Percentiles rank a stretch among this genome's conserved stretches.
These are phyloP conservation scores for Ciconia nigra DNA, from an alignment of 2,797 vertebrate species.

Conservation along the genomic window DNA sequence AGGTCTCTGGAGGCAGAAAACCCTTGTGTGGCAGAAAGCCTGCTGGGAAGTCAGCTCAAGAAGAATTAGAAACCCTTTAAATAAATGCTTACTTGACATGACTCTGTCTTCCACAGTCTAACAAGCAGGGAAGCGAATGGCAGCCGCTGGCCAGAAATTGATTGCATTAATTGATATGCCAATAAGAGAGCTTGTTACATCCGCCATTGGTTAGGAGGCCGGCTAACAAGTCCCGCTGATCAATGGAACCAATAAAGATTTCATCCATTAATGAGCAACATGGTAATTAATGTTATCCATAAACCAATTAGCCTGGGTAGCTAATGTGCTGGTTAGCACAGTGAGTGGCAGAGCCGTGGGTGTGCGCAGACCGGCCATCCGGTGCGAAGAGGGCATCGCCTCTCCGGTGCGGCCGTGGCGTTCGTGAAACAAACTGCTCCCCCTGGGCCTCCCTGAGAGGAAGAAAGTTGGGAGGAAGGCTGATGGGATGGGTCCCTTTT, in stretches of 20 bases:
- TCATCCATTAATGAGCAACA: constrained; percentile 99
- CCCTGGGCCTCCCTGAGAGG: background rate
- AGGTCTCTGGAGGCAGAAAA: constrained; percentile 10
- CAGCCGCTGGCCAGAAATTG: constrained; percentile 97
- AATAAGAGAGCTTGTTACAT: constrained; percentile 99
- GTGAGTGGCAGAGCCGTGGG: constrained; percentile 70
- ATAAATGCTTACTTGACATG: constrained; percentile 76
- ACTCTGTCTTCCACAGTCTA: constrained; percentile 76
- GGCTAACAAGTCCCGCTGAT: constrained; percentile 98
- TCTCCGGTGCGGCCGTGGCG: rapidly evolving
- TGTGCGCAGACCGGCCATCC: background rate
- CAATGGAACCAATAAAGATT: constrained; percentile 99
- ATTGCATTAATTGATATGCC: constrained; percentile 99
- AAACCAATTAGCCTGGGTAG: constrained; percentile 92
- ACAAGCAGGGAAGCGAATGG: constrained; percentile 79
- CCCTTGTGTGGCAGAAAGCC: constrained; percentile 36
- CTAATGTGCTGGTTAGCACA: constrained; percentile 77
- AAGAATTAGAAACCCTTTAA: constrained; percentile 54
- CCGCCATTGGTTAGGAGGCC: constrained; percentile 98
- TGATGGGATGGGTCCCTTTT: background rate
- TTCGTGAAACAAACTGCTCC: background rate
- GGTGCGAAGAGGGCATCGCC: background rate
- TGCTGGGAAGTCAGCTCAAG: constrained; percentile 50
- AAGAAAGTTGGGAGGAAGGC: background rate
- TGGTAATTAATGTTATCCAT: constrained; percentile 99